These are phyloP conservation scores for Syngnathus scovelli DNA, from an alignment of 2,113 vertebrate genomes.

Conservation along the genomic window DNA sequence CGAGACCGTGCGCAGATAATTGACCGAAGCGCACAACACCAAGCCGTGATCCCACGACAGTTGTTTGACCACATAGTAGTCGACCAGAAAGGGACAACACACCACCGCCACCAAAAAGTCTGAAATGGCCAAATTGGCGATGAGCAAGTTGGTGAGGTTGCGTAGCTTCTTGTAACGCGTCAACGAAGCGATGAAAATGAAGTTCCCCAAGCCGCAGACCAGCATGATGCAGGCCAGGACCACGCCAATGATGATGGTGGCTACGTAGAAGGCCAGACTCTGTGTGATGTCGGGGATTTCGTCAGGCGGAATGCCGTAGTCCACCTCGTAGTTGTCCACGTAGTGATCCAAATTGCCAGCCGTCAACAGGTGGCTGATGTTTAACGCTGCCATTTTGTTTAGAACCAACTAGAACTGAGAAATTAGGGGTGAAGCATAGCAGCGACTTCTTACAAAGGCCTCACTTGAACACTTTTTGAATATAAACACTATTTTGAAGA, in stretches of 20 bases:
- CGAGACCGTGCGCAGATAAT: conserved; percentile 88
- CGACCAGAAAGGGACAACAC: conserved; percentile 95
- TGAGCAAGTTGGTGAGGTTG: conserved; percentile 93
- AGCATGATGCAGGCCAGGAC: conserved; percentile 91
- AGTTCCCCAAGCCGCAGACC: conserved; percentile 86
- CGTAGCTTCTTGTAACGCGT: conserved; percentile 89
- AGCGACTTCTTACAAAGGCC: neutral
- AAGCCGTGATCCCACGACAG: conserved; percentile 92
- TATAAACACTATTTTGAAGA: neutral
- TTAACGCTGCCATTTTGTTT: conserved; percentile 55
- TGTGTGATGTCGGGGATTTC: conserved; percentile 85
- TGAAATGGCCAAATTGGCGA: conserved; percentile 92
- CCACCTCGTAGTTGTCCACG: conserved; percentile 71
- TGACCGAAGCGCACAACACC: conserved; percentile 84
- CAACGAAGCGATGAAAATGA: conserved; percentile 83
- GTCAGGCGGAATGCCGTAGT: conserved; percentile 81
- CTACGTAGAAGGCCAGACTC: conserved; percentile 84
- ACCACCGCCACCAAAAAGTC: conserved; percentile 92
- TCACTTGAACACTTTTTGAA: neutral
- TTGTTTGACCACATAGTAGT: conserved; percentile 92
- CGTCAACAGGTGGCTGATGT: conserved; percentile 57
- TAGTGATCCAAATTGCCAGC: conserved; percentile 65
- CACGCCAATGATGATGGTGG: conserved; percentile 82
- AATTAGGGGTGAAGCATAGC: neutral
- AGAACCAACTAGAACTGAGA: neutral